These are phyloP conservation scores for Stenoptilia bipunctidactyla DNA, from an alignment of 2,888 invertebrate species.

Conservation along the genomic window DNA sequence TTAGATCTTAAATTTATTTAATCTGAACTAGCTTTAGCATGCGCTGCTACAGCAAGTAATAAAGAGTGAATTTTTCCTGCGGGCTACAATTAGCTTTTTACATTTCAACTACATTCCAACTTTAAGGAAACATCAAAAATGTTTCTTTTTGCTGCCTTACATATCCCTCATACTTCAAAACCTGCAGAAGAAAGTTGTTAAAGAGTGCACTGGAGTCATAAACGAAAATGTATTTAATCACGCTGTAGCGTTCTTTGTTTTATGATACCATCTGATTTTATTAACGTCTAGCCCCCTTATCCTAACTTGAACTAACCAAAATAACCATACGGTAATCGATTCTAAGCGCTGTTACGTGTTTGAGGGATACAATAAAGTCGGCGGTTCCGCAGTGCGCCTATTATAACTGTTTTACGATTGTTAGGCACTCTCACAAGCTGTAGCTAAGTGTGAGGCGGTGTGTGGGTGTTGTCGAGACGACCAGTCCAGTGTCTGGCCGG, in stretches of 20 bases:
- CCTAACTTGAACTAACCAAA: constrained; percentile 43
- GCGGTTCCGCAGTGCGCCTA: constrained; percentile 57
- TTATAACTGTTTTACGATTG: constrained; percentile 56
- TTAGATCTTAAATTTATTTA: no score
- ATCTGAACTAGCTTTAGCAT: no score
- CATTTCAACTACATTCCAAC: no score
- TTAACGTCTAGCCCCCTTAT: constrained; percentile 45
- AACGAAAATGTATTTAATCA: constrained; percentile 31
- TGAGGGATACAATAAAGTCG: constrained; percentile 50
- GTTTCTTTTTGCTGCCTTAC: no score
- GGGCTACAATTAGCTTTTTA: no score
- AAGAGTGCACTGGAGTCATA: no score
- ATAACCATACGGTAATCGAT: constrained; percentile 56
- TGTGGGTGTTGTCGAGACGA: background rate
- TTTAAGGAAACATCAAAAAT: no score
- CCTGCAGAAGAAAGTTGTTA: no score
- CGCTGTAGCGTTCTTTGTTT: constrained; percentile 23
- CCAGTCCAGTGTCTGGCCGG: constrained; percentile 38
- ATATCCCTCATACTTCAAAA: no score
- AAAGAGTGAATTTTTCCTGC: no score
- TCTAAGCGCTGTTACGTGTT: constrained; percentile 52
- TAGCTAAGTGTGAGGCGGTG: background rate
- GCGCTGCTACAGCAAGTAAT: no score
- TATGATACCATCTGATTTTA: constrained; percentile 45
- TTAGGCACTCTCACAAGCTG: constrained; percentile 31